phyloP scores from a whole-genome alignment of 2,113 vertebrate species.

The Egretta garzetta region DNA sequence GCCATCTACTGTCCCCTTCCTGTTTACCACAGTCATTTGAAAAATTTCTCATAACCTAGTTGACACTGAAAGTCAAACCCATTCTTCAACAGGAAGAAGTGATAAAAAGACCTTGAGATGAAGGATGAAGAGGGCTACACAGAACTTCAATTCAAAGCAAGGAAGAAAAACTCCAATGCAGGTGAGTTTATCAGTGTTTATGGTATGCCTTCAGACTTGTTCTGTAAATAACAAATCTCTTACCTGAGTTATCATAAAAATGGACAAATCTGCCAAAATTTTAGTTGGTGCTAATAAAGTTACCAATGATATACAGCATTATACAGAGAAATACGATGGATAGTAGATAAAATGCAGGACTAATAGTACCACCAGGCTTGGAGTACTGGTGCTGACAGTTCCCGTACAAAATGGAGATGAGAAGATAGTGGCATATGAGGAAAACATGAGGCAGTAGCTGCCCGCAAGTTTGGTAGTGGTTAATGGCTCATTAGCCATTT shows the following conservation, averaged over 20 bases:
- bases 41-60: background rate
- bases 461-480: background rate
- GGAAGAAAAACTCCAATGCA: background rate
- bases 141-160: background rate
- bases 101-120: background rate
- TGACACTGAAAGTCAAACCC: background rate
- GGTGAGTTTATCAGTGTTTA: background rate
- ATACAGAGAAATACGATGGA: background rate
- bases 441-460: background rate
- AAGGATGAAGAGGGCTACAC: background rate
- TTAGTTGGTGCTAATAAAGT: background rate
- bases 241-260: background rate
- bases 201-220: background rate
- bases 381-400: background rate
- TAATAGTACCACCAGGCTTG: background rate
- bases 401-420: background rate
- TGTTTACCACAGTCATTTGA: background rate
- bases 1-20: background rate
- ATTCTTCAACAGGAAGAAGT: background rate
- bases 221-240: background rate
- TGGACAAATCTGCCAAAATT: background rate
- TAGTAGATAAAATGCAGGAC: background rate
- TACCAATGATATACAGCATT: too few relatives aligned
- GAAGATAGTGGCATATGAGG: background rate
- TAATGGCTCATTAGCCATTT: background rate